Base-by-base conservation (phyloP, 2,797 vertebrate species). In the Clarias fuscus region DNA sequence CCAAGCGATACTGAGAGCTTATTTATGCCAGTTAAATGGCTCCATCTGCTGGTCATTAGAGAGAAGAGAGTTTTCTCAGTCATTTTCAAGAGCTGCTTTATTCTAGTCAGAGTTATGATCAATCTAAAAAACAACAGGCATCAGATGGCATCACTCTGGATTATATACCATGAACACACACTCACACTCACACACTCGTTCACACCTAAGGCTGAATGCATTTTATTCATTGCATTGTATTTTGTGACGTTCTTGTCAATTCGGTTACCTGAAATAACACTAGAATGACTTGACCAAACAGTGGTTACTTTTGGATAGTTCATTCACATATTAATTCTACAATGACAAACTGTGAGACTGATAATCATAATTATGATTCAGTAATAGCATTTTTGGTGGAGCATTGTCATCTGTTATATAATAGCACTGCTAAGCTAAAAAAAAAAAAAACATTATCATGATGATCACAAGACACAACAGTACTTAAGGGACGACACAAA, bases 1-100 rank as follows among this genome's bases (percentile, higher is more conserved):
- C 75, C 56, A 33, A 37, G 56, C 27, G 67, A 56, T 33, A 1
- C 7, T 6, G 48, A 33, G 62, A 59, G 0, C 18, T 84, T 15
- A 14, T 53, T 72, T 27, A 8, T 33, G 2, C 71, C 65, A 65
- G 86, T 17, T 58, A 65, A 79, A 73, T 72, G 68, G 75, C 86
- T 53, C 76, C 86, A 87, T 87, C 86, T 84, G 40, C 75, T 87
- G 86, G 33, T 20, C 27, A 62, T 22, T n/a, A 56, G 11, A 18
- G 11, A 10, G 37, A 75, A 73, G 1, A 53, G 20, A 0, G 11
- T 62, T 43, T 48, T 24, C 58, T 37, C 58, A 24, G 18, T 33
- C 7, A 61, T 78, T 37, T 78, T 79, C 11, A 22, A 0, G 2
- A 65, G 18, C 1, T 14, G 15, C 3, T 27, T 40, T 2, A 18